A percentile compares a stretch with the other conserved stretches of the same genome.
These are phyloP conservation scores for Linnaemya tessellans DNA, from an alignment of 2,888 invertebrate species.

Conservation along the genomic window DNA sequence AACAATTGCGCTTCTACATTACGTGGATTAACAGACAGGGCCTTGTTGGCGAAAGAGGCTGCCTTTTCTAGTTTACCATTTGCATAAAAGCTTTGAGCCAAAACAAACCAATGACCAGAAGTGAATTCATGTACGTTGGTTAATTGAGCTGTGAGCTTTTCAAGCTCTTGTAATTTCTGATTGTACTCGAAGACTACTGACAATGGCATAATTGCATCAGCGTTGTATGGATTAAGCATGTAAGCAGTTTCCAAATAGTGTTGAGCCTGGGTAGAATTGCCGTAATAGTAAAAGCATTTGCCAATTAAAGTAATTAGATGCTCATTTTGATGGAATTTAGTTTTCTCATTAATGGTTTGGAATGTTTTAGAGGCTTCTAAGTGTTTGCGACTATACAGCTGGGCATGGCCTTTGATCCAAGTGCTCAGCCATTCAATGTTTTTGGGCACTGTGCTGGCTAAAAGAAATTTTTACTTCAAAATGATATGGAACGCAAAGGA, in stretches of 20 bases:
- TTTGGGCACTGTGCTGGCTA: slow-evolving; percentile 78
- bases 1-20: slow-evolving; percentile 90
- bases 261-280: slow-evolving; percentile 88
- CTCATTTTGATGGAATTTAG: slow-evolving; percentile 87
- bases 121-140: slow-evolving; percentile 83
- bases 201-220: slow-evolving; percentile 87
- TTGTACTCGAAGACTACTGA: slow-evolving; percentile 86
- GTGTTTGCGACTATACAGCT: slow-evolving; percentile 88
- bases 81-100: slow-evolving; percentile 88
- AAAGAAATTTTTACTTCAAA: neutral
- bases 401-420: slow-evolving; percentile 87
- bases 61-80: slow-evolving; percentile 86
- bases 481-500: neutral
- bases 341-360: slow-evolving; percentile 87
- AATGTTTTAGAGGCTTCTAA: slow-evolving; percentile 87
- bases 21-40: slow-evolving; percentile 86
- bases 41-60: slow-evolving; percentile 89
- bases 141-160: slow-evolving; percentile 85
- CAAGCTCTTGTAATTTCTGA: slow-evolving; percentile 86
- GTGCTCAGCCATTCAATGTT: slow-evolving; percentile 85
- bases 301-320: slow-evolving; percentile 88
- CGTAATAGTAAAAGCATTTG: slow-evolving; percentile 88
- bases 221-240: slow-evolving; percentile 84
- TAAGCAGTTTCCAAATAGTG: slow-evolving; percentile 83
- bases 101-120: slow-evolving; percentile 90